These are phyloP conservation scores for Callosobruchus maculatus DNA, from an alignment of 2,888 invertebrate species.

Conservation along the genomic window DNA sequence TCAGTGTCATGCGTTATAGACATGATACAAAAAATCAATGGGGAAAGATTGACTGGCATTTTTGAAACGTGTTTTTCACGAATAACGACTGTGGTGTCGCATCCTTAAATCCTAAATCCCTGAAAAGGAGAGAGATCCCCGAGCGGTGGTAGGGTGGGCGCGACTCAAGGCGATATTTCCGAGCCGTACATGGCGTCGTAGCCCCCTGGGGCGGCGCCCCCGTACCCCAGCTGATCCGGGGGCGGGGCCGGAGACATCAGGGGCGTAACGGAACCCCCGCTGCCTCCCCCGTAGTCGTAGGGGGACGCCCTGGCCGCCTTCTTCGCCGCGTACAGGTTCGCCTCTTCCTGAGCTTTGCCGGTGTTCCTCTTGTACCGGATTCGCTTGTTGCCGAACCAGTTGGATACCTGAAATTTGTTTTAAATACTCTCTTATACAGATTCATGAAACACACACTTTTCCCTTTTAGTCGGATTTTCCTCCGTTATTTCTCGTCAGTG, in stretches of 20 bases:
- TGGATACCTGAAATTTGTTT: conserved; percentile 91
- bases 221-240: conserved; percentile 90
- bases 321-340: conserved; percentile 97
- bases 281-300: conserved; percentile 45
- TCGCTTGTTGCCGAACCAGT: conserved; percentile 99
- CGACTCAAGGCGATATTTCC: conserved; percentile 63
- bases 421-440: too few relatives aligned
- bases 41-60: too few relatives aligned
- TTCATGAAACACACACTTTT: too few relatives aligned
- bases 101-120: neutral
- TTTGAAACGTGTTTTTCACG: neutral
- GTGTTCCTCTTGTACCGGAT: conserved; percentile 99
- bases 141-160: neutral
- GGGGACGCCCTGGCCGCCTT: conserved; percentile 80
- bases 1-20: too few relatives aligned
- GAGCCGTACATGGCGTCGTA: conserved; percentile 87
- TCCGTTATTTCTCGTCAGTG: too few relatives aligned
- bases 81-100: neutral
- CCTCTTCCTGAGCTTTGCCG: conserved; percentile 99
- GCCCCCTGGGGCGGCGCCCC: conserved; percentile 88
- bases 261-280: conserved; percentile 83
- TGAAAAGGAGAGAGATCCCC: neutral
- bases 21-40: too few relatives aligned
- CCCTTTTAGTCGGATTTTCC: too few relatives aligned
- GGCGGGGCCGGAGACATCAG: conserved; percentile 94